These are phyloP conservation scores for Hippopotamus amphibius DNA, from an alignment of 2,113 vertebrate species.

Conservation along the genomic window DNA sequence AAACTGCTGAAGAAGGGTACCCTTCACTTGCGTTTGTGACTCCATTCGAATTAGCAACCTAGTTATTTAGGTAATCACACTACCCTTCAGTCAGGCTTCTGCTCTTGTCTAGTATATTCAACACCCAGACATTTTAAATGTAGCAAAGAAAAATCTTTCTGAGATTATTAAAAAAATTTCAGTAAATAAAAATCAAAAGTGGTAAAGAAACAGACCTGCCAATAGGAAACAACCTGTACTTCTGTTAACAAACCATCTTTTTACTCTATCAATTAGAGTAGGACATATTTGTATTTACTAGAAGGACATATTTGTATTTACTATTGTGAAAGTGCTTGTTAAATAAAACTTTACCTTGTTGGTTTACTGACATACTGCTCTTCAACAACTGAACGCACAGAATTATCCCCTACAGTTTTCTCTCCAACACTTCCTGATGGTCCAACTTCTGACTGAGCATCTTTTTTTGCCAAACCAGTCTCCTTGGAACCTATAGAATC, in stretches of 20 bases:
- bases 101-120: background rate
- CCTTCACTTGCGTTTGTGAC: background rate
- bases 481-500: slow-evolving; percentile 59
- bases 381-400: background rate
- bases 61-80: background rate
- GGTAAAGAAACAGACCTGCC: background rate
- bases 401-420: background rate
- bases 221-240: background rate
- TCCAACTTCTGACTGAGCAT: background rate
- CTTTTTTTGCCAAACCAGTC: background rate
- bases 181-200: slow-evolving; percentile 18
- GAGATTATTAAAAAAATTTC: background rate
- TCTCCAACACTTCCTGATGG: background rate
- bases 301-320: background rate
- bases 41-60: background rate
- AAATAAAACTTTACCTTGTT: slow-evolving; percentile 81
- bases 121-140: slow-evolving; percentile 21
- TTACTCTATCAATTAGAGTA: background rate
- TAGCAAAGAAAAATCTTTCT: slow-evolving; percentile 27
- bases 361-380: background rate
- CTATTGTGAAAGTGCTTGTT: background rate
- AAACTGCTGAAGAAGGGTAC: background rate
- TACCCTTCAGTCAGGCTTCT: background rate
- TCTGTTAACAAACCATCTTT: slow-evolving; percentile 20
- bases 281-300: background rate